A percentile compares a stretch with the other conserved stretches of the same genome.
Evolutionary conservation across 92 coral and sea anemone species (phyloP).

Genomic region (Palythoa caribaeorum): DNA sequence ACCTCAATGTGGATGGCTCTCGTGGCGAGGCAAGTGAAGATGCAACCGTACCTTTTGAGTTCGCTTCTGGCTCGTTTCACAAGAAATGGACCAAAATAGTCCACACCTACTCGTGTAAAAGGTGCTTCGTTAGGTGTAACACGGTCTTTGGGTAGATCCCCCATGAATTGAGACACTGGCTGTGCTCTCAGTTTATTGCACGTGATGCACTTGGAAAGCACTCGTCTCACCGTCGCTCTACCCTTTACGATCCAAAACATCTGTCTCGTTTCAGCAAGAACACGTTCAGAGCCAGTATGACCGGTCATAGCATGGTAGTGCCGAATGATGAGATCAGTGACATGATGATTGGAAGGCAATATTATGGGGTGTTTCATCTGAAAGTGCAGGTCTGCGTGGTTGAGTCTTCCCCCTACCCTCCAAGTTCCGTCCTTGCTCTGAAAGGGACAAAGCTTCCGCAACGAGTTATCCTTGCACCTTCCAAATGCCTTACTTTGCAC

Average conservation of each 20-base stretch:
- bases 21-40: slow-evolving; percentile 63
- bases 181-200: slow-evolving; percentile 47
- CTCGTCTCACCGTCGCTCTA: slow-evolving; percentile 47
- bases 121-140: slow-evolving; percentile 53
- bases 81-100: slow-evolving; percentile 64
- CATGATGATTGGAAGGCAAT: slow-evolving; percentile 14
- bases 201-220: slow-evolving; percentile 39
- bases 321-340: slow-evolving; percentile 2
- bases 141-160: slow-evolving; percentile 54
- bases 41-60: slow-evolving; percentile 64
- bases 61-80: slow-evolving; percentile 64
- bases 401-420: slow-evolving; percentile 59
- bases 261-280: slow-evolving; percentile 31
- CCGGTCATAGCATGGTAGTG: slow-evolving; percentile 11
- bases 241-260: slow-evolving; percentile 67
- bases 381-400: slow-evolving; percentile 30
- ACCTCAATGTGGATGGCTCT: slow-evolving; percentile 64
- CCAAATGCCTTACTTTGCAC: slow-evolving; percentile 52
- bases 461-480: slow-evolving; percentile 40
- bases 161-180: slow-evolving; percentile 56
- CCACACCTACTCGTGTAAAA: slow-evolving; percentile 57
- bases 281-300: slow-evolving; percentile 34
- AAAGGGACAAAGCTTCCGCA: slow-evolving; percentile 56
- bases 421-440: slow-evolving; percentile 38
- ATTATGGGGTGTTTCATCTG: slow-evolving; percentile 38